phyloP scores from a whole-genome alignment of 2,888 invertebrate species.

The Ischnura elegans region DNA sequence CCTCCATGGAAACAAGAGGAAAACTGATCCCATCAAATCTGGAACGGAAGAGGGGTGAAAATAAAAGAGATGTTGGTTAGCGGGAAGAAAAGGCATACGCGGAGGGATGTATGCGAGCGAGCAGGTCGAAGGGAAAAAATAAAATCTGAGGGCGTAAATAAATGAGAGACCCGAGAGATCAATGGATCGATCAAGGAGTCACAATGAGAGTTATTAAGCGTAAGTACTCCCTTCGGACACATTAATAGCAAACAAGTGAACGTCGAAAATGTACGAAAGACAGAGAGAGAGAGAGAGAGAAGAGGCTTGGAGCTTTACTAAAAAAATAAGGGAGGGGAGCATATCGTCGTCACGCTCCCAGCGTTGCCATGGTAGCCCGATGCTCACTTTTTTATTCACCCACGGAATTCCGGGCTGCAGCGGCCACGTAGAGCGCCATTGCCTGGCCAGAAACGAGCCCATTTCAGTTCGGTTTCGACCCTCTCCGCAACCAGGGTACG shows the following conservation, averaged over 20 bases:
- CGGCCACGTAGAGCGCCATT: background rate
- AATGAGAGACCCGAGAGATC: background rate
- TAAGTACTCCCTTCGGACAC: slow-evolving; percentile 37
- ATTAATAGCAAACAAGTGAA: slow-evolving; percentile 17
- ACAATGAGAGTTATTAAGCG: slow-evolving; percentile 46
- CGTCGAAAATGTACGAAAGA: background rate
- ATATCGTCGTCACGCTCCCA: background rate
- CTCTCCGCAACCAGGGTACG: background rate
- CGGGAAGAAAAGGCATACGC: too few species aligned
- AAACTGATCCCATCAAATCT: slow-evolving; percentile 23
- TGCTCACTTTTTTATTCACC: background rate
- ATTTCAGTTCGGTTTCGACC: background rate
- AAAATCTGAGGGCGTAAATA: background rate
- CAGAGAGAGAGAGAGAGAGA: background rate
- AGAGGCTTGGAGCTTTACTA: too few species aligned
- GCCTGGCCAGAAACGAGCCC: background rate
- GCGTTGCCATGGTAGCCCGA: background rate
- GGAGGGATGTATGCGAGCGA: too few species aligned
- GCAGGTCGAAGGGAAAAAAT: background rate
- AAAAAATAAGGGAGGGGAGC: background rate
- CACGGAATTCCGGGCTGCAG: background rate
- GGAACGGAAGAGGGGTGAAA: slow-evolving; percentile 27
- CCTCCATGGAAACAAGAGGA: background rate
- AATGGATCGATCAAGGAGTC: slow-evolving; percentile 53
- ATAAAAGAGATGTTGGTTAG: background rate